Base-by-base conservation (phyloP, 2,888 invertebrate species). In the Helleia helle region DNA sequence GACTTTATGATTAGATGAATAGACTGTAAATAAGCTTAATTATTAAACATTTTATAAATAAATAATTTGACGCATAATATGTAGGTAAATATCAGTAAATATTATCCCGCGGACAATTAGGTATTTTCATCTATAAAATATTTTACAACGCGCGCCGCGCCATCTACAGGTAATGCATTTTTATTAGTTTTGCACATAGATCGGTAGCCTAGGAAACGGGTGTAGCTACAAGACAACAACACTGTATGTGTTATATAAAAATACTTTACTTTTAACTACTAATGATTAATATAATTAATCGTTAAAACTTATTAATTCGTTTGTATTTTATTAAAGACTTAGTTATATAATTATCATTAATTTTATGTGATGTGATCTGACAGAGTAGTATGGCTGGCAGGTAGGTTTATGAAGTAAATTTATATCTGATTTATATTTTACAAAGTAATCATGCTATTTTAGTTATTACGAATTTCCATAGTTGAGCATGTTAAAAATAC, bases 171-270 rank as follows among this genome's bases (percentile, higher is more conserved):
- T 18, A 12, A 6, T 22, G 12, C 18, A 18, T 18, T 34, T 31
- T 12, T 11, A 8, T 2, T 8, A 40, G 44, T 43, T 46, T 48
- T 45, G 46, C 36, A 29, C 41, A 44, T 42, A 47, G 44, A 44
- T 47, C 63, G 65, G 83, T 83, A 83, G 81, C 81, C 83, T 65
- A 83, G 83, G 83, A 83, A 83, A 83, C 83, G 81, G 80, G 81
- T 67, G 79, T 80, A 81, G 71, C 72, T 75, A 75, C 71, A 34
- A 18, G 18, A 34, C 34, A 83, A 83, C 80, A 83, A 83, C 80
- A 81, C 62, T 73, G 71, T 61, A 63, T 66, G 64, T 58, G 67
- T 73, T 76, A 76, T 52, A 70, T 75, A 76, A 72, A 73, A 70
- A 59, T 51, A 48, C 39, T 44, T 39, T 37, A 45, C 17, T 38